Evolutionary conservation across 2,888 invertebrate genomes (phyloP).

Genomic region (Dysmachus trigonus): DNA sequence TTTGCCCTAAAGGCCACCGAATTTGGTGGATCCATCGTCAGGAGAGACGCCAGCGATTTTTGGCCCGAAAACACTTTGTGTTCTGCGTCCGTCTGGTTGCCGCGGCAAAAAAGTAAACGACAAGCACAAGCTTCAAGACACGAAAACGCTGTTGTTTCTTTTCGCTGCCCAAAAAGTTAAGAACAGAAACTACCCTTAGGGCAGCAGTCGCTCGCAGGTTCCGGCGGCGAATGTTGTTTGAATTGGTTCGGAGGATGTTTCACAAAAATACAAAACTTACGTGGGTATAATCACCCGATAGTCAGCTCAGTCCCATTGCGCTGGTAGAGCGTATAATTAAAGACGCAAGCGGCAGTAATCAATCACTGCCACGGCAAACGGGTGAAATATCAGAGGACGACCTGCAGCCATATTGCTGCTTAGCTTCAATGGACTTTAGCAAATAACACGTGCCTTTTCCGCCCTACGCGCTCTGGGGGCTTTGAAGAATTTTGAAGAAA

Average conservation of each 20-base stretch:
- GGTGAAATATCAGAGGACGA: neutral
- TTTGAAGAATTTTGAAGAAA: neutral
- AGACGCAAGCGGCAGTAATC: constrained; percentile 22
- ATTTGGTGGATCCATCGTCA: constrained; percentile 47
- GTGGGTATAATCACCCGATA: constrained; percentile 25
- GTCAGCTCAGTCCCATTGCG: neutral
- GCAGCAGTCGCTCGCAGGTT: constrained; percentile 3
- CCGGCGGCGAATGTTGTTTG: constrained; percentile 22
- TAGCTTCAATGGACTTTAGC: neutral
- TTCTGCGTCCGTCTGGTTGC: neutral
- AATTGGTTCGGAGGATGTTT: constrained; percentile 16
- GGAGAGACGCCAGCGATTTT: constrained; percentile 48
- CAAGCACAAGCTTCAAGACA: constrained; percentile 4
- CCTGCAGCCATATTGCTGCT: neutral
- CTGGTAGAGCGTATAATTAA: constrained; percentile 31
- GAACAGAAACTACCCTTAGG: constrained; percentile 30
- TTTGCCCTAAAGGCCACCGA: constrained; percentile 53
- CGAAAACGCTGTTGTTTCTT: neutral
- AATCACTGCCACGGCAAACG: constrained; percentile 19
- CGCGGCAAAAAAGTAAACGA: neutral
- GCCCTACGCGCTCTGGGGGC: neutral
- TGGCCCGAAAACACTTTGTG: constrained; percentile 1
- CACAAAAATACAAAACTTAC: neutral
- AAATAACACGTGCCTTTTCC: constrained; percentile 35
- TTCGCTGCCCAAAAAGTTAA: neutral